Percentiles rank a stretch among this genome's conserved stretches.
Conservation (phyloP, 23 tunicate species). For the Diplosoma virens region DNA sequence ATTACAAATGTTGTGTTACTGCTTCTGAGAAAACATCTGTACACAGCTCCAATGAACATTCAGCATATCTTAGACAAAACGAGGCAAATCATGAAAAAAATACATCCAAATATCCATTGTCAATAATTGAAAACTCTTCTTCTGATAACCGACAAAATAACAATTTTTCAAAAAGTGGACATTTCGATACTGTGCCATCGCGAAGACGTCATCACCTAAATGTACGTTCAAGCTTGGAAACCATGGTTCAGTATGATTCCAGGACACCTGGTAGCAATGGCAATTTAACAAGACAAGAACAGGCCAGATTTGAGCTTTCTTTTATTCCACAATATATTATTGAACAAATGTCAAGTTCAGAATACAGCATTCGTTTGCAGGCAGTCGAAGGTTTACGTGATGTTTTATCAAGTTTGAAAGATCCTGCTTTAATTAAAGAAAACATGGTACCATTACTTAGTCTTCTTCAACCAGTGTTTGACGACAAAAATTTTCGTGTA, state of each 20-base stretch:
- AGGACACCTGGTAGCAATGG: neutral
- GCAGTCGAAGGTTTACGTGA: conserved; percentile 53
- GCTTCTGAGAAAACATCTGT: neutral
- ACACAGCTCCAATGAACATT: too few relatives aligned
- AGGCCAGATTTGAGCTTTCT: conserved; percentile 31
- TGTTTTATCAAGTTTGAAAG: neutral
- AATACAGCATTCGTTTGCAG: conserved; percentile 30
- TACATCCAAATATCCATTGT: neutral
- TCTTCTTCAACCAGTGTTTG: conserved; percentile 70
- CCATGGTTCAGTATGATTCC: neutral
- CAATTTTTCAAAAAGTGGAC: conserved; percentile 54
- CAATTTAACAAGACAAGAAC: neutral
- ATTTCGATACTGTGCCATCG: conserved; percentile 35
- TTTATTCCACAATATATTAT: conserved; percentile 56
- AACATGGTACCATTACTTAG: conserved; percentile 60
- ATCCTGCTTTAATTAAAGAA: conserved; percentile 30
- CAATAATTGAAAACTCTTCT: neutral
- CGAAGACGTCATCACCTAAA: neutral
- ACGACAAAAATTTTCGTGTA: conserved; percentile 59
- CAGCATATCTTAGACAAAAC: too few relatives aligned
- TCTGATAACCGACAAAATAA: neutral
- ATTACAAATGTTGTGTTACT: neutral
- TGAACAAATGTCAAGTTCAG: conserved; percentile 40
- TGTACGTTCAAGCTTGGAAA: neutral
- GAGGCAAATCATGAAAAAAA: neutral